phyloP scores from a whole-genome alignment of 2,888 invertebrate species.

The Callosobruchus maculatus region DNA sequence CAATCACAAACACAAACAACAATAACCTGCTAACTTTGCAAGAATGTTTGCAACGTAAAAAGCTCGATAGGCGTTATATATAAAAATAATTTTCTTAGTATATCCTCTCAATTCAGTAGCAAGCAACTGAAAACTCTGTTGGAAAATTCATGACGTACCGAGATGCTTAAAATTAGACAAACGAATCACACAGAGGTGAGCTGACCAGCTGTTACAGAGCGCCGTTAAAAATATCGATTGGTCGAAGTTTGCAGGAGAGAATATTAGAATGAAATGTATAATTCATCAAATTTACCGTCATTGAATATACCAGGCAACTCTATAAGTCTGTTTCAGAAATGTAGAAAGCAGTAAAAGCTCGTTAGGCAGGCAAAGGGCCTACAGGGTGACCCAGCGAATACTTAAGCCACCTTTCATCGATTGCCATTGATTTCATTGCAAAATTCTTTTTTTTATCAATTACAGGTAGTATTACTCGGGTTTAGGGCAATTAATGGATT shows the following conservation, averaged over 20 bases:
- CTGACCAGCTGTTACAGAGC: background rate
- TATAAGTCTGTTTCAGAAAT: no score
- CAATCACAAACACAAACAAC: slow-evolving; percentile 1
- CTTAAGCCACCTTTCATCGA: no score
- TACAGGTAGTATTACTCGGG: no score
- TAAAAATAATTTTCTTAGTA: background rate
- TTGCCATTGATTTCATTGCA: no score
- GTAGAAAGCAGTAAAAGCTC: no score
- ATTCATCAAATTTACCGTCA: background rate
- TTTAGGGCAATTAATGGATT: no score
- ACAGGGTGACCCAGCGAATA: no score
- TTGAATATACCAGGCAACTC: background rate
- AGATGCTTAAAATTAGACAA: slow-evolving; percentile 14
- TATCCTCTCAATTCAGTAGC: background rate
- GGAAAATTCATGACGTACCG: slow-evolving; percentile 6
- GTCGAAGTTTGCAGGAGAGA: background rate
- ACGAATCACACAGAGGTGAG: slow-evolving; percentile 11
- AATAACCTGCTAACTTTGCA: background rate
- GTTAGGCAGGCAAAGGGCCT: no score
- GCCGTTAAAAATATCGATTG: background rate
- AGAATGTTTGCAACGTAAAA: background rate
- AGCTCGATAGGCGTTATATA: background rate
- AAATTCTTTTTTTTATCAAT: no score
- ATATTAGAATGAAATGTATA: background rate
- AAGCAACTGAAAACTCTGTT: background rate